These are phyloP conservation scores for Corythornis leucogaster DNA, from an alignment of 2,797 vertebrate genomes.

Conservation along the genomic window DNA sequence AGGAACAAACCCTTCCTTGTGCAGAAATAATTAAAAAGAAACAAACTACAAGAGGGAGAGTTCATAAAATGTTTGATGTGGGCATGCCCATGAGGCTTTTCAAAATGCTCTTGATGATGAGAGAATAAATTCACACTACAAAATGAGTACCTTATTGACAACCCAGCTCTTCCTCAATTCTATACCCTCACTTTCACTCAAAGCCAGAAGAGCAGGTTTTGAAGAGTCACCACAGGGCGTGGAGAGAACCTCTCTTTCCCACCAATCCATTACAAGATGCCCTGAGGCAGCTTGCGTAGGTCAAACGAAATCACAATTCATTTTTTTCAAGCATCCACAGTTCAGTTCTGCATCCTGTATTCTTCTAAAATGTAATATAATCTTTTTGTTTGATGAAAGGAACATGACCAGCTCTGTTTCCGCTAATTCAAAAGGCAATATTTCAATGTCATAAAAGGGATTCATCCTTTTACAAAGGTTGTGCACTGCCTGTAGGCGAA, in stretches of 20 bases:
- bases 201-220: background rate
- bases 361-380: background rate
- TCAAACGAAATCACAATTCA: background rate
- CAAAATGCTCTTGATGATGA: background rate
- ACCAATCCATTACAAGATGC: background rate
- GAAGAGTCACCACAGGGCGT: background rate
- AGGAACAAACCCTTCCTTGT: background rate
- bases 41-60: background rate
- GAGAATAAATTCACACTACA: background rate
- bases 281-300: background rate
- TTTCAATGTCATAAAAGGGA: background rate
- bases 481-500: background rate
- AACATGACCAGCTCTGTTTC: background rate
- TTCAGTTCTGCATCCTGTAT: background rate
- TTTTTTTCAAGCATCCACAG: background rate
- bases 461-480: background rate
- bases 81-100: background rate
- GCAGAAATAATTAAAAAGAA: background rate
- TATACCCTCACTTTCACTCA: background rate
- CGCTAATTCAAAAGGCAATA: background rate
- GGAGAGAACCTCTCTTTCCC: background rate
- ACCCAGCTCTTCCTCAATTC: background rate
- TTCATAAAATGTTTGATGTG: background rate
- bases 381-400: background rate
- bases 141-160: background rate